Conservation (phyloP, 1,140 invertebrate genomes). For the Zaprionus gabonicus region DNA sequence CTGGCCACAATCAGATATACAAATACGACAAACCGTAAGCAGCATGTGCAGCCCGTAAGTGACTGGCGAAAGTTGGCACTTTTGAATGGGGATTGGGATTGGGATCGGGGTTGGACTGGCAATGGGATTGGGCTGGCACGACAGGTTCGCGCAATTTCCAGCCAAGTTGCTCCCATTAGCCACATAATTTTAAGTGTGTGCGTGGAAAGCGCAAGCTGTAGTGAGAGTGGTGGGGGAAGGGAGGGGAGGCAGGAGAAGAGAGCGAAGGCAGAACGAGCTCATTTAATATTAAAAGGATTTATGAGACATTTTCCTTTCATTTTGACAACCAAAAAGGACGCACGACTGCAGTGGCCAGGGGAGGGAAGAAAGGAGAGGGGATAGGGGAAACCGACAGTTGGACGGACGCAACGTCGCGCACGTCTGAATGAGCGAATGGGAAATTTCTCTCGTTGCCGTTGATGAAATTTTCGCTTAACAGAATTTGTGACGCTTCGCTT, state of each 20-base stretch:
- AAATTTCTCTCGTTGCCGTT: slow-evolving; percentile 70
- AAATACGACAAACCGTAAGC: slow-evolving; percentile 23
- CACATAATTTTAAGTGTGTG: slow-evolving; percentile 82
- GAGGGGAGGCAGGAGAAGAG: background rate
- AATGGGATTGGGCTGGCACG: slow-evolving; percentile 46
- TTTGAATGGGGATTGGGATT: background rate
- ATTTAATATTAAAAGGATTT: slow-evolving; percentile 83
- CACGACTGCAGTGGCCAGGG: background rate
- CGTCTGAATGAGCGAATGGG: slow-evolving; percentile 54
- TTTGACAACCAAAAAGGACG: slow-evolving; percentile 71
- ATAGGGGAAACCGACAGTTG: background rate
- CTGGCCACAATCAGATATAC: slow-evolving; percentile 51
- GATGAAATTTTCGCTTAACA: slow-evolving; percentile 83
- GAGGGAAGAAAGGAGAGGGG: background rate
- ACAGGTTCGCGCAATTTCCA: slow-evolving; percentile 73
- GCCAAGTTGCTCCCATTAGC: slow-evolving; percentile 81
- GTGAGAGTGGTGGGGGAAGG: too few species aligned
- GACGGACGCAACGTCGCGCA: slow-evolving; percentile 11
- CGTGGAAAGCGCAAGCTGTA: slow-evolving; percentile 47
- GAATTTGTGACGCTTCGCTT: slow-evolving; percentile 79
- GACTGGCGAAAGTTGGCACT: slow-evolving; percentile 42
- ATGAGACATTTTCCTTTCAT: slow-evolving; percentile 83
- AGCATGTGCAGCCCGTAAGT: slow-evolving; percentile 55
- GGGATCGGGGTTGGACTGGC: slow-evolving; percentile 13
- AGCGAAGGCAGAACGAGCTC: slow-evolving; percentile 60